These are phyloP conservation scores for Accipiter cooperii DNA, from an alignment of 2,113 vertebrate species.

Conservation along the genomic window DNA sequence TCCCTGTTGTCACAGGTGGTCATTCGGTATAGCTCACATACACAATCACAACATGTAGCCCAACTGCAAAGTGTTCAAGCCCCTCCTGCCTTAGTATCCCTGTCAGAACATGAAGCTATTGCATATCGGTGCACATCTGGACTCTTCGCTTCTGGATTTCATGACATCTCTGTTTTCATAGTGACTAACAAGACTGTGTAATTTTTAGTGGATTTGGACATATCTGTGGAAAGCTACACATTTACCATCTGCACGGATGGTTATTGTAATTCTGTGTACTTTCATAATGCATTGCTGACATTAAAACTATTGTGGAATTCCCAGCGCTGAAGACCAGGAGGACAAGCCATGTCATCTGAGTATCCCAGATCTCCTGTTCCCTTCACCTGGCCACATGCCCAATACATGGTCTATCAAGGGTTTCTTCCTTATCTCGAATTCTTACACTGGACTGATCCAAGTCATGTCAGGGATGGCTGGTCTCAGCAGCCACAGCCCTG, in stretches of 20 bases:
- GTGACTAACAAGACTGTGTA: background rate
- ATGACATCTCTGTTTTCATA: background rate
- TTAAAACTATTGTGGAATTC: background rate
- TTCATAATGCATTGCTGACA: background rate
- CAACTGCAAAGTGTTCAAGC: background rate
- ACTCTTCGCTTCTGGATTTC: background rate
- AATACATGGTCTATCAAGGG: background rate
- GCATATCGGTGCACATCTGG: background rate
- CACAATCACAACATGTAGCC: background rate
- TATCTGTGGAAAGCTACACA: background rate
- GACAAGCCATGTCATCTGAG: background rate
- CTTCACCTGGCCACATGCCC: background rate
- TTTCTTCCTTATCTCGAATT: background rate
- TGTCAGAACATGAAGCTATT: background rate
- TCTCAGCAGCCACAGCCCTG: background rate
- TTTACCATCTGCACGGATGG: background rate
- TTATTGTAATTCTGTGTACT: background rate
- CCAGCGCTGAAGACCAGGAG: background rate
- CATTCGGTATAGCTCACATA: background rate
- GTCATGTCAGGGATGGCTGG: background rate
- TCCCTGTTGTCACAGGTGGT: background rate
- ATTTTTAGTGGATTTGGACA: conserved; percentile 1
- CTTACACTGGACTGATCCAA: background rate
- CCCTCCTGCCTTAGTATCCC: background rate
- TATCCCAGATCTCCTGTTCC: background rate